Evolutionary conservation across 2,113 vertebrate genomes (phyloP), one percentile per base, ranked within the genome.

Genomic region (Acrocephalus kingi): DNA sequence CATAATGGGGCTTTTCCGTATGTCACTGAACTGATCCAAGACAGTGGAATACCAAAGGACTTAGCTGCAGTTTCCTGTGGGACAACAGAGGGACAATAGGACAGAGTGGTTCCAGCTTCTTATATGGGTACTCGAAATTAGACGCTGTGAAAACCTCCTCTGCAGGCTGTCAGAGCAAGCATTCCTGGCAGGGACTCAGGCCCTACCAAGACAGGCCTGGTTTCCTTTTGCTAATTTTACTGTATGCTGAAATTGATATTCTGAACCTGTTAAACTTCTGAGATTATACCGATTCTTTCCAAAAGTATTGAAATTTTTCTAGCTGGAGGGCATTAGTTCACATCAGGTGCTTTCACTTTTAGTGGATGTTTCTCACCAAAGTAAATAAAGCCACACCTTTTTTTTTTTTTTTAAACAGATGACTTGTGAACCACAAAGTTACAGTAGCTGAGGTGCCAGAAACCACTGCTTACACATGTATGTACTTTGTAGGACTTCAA

Each of bases 71-170:
- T 58, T 63, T 55, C n/a, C n/a, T 10, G 9, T 61, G 37, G 45
- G 21, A 49, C 59, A 84, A 45, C 0, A 7, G 22, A 46, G 4
- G 24, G 15, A 37, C 2, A 2, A 16, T 3, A 37, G 58, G 45
- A 25, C 51, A 68, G 10, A 1, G 17, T 27, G 23, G 11, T 86
- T 77, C 18, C 25, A 49, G 14, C 25, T 45, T 15, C 52, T 79
- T 11, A 10, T 48, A 18, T 18, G 22, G 27, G 24, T 2, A 5
- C 30, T 80, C 2, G 0, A 22, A 22, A 9, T 43, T 12, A 11
- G 28, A 13, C 8, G 18, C 23, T 35, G 8, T 51, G 59, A 63
- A 45, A 52, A 79, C 15, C 14, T 55, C 35, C 27, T 45, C n/a
- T 4, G 30, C 28, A 28, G 30, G 30, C 10, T 56, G 33, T 27